phyloP scores from a whole-genome alignment of 2,888 invertebrate genomes.

The Patella pellucida region DNA sequence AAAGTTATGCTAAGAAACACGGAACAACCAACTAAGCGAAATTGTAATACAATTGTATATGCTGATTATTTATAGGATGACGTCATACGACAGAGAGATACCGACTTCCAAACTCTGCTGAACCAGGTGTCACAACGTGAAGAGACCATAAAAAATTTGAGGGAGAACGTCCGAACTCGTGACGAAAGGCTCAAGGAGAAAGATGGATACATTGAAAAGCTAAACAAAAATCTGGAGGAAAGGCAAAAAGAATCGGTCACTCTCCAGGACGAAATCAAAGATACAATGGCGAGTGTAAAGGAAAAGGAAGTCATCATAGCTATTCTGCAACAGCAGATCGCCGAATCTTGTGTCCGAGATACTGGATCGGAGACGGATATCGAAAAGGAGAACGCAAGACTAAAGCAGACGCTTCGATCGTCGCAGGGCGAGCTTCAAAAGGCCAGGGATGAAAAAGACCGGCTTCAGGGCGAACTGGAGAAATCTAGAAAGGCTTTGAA shows the following conservation, averaged over 20 bases:
- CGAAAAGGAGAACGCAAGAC: constrained; percentile 52
- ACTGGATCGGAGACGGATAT: constrained; percentile 47
- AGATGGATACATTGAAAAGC: constrained; percentile 57
- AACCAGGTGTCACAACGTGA: constrained; percentile 60
- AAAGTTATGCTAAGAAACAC: too few relatives aligned
- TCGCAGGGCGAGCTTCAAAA: constrained; percentile 56
- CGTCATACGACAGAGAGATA: constrained; percentile 32
- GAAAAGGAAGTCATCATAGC: constrained; percentile 51
- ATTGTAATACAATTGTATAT: too few relatives aligned
- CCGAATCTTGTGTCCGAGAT: constrained; percentile 30
- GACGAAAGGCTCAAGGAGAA: constrained; percentile 67
- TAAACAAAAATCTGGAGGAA: constrained; percentile 53
- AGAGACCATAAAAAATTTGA: constrained; percentile 50
- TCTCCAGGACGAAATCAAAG: constrained; percentile 56
- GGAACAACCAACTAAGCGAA: too few relatives aligned
- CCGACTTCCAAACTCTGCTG: constrained; percentile 51
- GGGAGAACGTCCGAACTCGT: constrained; percentile 53
- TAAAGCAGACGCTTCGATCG: constrained; percentile 50
- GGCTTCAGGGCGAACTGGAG: constrained; percentile 51
- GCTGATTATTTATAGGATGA: constrained; percentile 41
- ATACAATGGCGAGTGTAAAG: constrained; percentile 47
- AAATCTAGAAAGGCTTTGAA: constrained; percentile 51
- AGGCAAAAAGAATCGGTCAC: constrained; percentile 57
- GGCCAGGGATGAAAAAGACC: constrained; percentile 48
- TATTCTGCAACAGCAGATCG: constrained; percentile 43